These are phyloP conservation scores for Prolemur simus DNA, from an alignment of 2,113 vertebrate genomes.

Conservation along the genomic window DNA sequence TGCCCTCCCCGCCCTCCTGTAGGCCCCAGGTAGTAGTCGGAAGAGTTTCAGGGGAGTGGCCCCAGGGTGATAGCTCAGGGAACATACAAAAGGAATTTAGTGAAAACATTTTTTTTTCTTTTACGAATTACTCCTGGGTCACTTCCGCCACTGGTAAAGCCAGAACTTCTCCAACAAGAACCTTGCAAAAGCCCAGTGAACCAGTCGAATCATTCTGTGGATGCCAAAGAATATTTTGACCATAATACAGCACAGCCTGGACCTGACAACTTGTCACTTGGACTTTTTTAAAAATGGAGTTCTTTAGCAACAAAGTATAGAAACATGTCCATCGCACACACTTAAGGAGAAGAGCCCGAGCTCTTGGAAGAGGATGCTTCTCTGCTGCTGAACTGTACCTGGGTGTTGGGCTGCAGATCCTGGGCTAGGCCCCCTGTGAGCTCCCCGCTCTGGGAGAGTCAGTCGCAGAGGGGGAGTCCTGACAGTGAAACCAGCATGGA, in stretches of 20 bases:
- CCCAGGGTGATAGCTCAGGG: constrained; percentile 90
- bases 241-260: constrained; percentile 87
- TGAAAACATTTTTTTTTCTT: constrained; percentile 82
- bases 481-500: constrained; percentile 76
- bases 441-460: constrained; percentile 76
- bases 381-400: constrained; percentile 65
- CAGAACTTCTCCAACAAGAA: constrained; percentile 82
- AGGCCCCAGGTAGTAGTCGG: constrained; percentile 83
- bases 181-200: constrained; percentile 83
- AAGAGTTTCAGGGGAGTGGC: constrained; percentile 85
- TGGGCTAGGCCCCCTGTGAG: constrained; percentile 82
- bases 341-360: constrained; percentile 75
- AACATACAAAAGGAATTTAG: constrained; percentile 85
- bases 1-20: constrained; percentile 75
- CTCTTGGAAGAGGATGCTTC: constrained; percentile 76
- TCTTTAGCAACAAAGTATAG: constrained; percentile 79
- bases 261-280: constrained; percentile 80
- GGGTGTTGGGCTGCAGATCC: constrained; percentile 76
- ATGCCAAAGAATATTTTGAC: constrained; percentile 91
- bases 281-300: constrained; percentile 74
- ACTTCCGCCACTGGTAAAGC: constrained; percentile 85
- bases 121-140: constrained; percentile 82
- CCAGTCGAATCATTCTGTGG: constrained; percentile 84
- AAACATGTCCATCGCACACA: constrained; percentile 74
- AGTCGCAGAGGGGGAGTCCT: constrained; percentile 36